Percentiles rank a stretch among this genome's conserved stretches.
phyloP scores from a whole-genome alignment of 2,113 vertebrate species.

The Romanogobio albipinnatus region DNA sequence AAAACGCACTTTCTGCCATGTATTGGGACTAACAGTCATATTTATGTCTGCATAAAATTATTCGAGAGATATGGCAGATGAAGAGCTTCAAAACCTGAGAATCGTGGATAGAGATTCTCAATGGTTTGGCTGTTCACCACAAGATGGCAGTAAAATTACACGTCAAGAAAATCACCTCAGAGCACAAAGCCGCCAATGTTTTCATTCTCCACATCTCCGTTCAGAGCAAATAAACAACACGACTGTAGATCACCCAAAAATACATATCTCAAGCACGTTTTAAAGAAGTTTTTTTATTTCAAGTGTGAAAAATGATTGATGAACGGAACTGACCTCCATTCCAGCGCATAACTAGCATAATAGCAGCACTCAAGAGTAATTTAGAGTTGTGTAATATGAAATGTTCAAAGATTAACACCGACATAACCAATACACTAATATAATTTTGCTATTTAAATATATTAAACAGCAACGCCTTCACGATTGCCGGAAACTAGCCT shows the following conservation, averaged over 20 bases:
- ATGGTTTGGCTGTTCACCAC: neutral
- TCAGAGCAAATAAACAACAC: neutral
- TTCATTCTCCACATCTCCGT: neutral
- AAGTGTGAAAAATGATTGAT: neutral
- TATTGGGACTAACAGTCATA: conserved; percentile 68
- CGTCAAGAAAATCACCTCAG: neutral
- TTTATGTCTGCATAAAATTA: conserved; percentile 49
- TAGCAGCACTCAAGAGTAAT: neutral
- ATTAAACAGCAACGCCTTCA: too few relatives aligned
- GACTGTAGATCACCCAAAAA: neutral
- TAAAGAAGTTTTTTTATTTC: neutral
- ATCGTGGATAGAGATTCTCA: neutral
- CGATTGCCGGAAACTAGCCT: too few relatives aligned
- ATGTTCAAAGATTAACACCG: neutral
- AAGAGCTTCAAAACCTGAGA: conserved; percentile 12
- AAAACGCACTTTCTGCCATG: conserved; percentile 7
- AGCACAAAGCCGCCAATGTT: neutral
- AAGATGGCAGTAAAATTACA: conserved; percentile 46
- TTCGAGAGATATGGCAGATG: conserved; percentile 48
- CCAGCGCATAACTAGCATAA: neutral
- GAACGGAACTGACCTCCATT: neutral
- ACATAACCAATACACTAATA: neutral
- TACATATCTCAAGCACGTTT: neutral
- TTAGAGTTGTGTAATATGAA: neutral
- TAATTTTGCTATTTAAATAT: neutral